phyloP scores from a whole-genome alignment of 2,113 vertebrate species.

The Agelaius tricolor region DNA sequence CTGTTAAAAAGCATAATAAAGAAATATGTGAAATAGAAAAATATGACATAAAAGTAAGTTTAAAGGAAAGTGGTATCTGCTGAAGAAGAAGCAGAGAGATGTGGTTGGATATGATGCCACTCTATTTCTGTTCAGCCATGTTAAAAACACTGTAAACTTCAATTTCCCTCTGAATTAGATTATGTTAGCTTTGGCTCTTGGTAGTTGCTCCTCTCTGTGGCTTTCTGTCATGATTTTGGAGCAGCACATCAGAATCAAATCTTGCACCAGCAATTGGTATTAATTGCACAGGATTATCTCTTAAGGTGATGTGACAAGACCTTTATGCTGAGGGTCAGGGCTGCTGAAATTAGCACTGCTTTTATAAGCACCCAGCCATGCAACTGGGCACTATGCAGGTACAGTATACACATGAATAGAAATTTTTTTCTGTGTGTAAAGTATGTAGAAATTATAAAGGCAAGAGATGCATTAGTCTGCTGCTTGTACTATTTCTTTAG shows the following conservation, averaged over 20 bases:
- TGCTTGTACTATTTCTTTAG: neutral
- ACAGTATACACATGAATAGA: neutral
- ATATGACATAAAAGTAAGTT: neutral
- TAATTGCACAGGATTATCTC: neutral
- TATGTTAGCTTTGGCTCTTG: neutral
- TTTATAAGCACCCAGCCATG: neutral
- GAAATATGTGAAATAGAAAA: neutral
- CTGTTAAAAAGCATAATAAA: neutral
- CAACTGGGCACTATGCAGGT: neutral
- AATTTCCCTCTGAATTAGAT: neutral
- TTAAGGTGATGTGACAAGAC: neutral
- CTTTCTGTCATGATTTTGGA: neutral
- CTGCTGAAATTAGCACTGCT: neutral
- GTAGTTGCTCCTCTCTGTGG: neutral
- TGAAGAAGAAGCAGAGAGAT: neutral
- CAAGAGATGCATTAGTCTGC: neutral
- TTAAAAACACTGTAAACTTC: neutral
- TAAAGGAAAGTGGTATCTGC: neutral
- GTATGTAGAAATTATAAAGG: neutral
- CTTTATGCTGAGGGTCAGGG: neutral
- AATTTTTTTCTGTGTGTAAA: neutral
- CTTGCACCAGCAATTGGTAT: neutral
- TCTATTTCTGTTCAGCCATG: neutral
- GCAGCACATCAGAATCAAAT: neutral
- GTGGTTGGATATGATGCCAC: neutral